phyloP scores from a whole-genome alignment of 2,797 vertebrate species.

The Siniperca undulata region DNA sequence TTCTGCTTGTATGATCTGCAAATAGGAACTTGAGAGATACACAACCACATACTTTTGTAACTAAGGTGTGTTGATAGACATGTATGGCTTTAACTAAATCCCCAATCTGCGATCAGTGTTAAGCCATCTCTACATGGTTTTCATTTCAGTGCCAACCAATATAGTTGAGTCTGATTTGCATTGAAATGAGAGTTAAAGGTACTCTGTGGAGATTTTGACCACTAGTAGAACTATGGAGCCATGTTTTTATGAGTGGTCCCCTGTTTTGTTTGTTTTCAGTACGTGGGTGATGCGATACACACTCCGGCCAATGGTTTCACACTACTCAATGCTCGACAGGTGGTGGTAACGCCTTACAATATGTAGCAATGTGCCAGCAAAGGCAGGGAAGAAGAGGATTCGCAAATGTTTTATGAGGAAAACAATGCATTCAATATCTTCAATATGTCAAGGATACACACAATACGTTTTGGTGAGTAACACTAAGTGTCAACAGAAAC shows the following conservation, averaged over 20 bases:
- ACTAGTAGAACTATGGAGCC: not conserved
- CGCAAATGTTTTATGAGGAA: not conserved
- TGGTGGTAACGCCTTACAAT: not conserved
- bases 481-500: not conserved
- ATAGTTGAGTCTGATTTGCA: constrained; percentile 3
- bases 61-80: constrained; percentile 9
- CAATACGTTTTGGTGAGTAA: not conserved
- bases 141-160: constrained; percentile 10
- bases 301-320: not conserved
- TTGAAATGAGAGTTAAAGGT: not conserved
- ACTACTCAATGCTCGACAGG: not conserved
- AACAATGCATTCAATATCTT: not conserved
- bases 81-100: constrained; percentile 21
- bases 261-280: not conserved
- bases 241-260: not conserved
- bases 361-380: not conserved
- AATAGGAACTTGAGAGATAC: constrained; percentile 3
- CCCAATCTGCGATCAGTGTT: not conserved
- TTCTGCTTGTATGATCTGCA: constrained; percentile 29
- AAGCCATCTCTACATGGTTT: constrained; percentile 2
- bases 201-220: not conserved
- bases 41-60: not conserved
- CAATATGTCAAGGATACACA: not conserved
- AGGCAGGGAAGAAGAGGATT: not conserved
- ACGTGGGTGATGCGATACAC: not conserved